Evolutionary conservation across 2,888 invertebrate genomes (phyloP), one percentile per base, ranked within the genome.

Genomic region (Priocnemis perturbator): DNA sequence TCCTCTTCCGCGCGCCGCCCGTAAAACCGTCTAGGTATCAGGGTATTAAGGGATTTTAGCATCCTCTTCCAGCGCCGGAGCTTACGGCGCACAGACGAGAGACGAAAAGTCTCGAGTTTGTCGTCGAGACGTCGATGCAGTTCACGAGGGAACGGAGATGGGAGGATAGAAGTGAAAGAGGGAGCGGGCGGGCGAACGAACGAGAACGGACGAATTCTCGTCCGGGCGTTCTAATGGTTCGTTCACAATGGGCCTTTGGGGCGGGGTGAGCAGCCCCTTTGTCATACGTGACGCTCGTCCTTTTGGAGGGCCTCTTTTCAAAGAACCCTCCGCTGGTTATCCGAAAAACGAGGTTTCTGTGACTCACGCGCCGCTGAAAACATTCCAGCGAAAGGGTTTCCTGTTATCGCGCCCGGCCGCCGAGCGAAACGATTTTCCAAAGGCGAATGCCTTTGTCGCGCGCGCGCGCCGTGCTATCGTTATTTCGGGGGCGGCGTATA

Each of bases 41-140:
- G 61, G 64, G 61, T 73, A 70, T 78, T 63, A 68, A 69, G 63
- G 63, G 73, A 64, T 67, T 64, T 67, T 53, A 60, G 50, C 61
- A 71, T 73, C 69, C 62, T 69, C 59, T 52, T 61, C 21, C 37
- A 26, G 26, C 57, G 20, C 3, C 11, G 52, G 47, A 71, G 64
- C 73, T 76, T 69, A 68, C 48, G 7, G 37, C 37, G 37, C 56
- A 37, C 62, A 19, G 20, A 56, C 55, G 57, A 50, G 47, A 19
- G 67, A 47, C 71, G 50, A 50, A 56, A 61, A 48, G 62, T 59
- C 72, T 64, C 56, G 65, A 65, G 61, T 76, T 60, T 62, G 45
- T 66, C 58, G 55, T 53, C 50, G 56, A 58, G 37, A 73, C 59
- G 15, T 59, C 15, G 26, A 19, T 45, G 44, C n/a, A 64, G 57